phyloP scores from a whole-genome alignment of 2,797 vertebrate genomes.

The Mormyrops attenuatus region DNA sequence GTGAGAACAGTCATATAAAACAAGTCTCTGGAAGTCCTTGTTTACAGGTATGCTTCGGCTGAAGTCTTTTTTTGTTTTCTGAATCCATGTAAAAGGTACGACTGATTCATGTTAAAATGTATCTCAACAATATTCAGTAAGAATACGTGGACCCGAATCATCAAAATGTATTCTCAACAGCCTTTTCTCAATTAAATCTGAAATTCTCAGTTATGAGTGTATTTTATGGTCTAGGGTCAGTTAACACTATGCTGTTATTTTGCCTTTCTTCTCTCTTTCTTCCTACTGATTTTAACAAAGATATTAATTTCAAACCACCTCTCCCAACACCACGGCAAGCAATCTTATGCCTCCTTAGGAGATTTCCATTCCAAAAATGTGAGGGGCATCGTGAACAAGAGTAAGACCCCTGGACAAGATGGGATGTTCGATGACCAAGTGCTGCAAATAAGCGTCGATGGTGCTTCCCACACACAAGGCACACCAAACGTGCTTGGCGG shows the following conservation, averaged over 20 bases:
- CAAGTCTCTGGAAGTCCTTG: conserved; percentile 46
- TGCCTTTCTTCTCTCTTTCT: conserved; percentile 40
- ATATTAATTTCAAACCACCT: conserved; percentile 37
- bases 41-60: conserved; percentile 43
- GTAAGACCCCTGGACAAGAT: conserved; percentile 58
- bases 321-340: conserved; percentile 51
- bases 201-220: conserved; percentile 33
- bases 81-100: not conserved
- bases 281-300: conserved; percentile 39
- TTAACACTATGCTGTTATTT: conserved; percentile 58
- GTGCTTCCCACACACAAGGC: conserved; percentile 58
- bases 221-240: conserved; percentile 61
- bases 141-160: conserved; percentile 35
- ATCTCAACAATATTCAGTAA: not conserved
- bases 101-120: conserved; percentile 8
- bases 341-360: conserved; percentile 60
- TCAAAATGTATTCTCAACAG: conserved; percentile 23
- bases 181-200: not conserved
- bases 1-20: conserved; percentile 42
- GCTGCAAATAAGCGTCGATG: conserved; percentile 54
- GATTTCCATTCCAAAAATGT: conserved; percentile 62
- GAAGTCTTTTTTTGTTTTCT: conserved; percentile 30
- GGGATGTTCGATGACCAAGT: conserved; percentile 60
- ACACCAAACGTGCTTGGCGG: conserved; percentile 53
- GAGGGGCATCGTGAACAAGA: conserved; percentile 62